phyloP scores from a whole-genome alignment of 2,113 vertebrate genomes.

The Mesembrinibis cayennensis region DNA sequence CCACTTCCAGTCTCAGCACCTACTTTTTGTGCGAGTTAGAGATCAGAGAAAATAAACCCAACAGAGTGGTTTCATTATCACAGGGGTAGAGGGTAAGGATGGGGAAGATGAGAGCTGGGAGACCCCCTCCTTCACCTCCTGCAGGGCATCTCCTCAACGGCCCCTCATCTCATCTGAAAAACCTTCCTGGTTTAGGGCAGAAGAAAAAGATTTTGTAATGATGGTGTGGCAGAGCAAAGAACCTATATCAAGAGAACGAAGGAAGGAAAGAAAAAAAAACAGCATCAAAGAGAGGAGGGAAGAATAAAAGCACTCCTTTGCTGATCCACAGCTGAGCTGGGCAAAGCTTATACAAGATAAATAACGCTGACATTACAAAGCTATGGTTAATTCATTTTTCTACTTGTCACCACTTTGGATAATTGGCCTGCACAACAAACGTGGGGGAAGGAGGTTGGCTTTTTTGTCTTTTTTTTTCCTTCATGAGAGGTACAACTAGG shows the following conservation, averaged over 20 bases:
- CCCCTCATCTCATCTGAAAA: neutral
- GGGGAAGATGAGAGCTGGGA: neutral
- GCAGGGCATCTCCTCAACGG: neutral
- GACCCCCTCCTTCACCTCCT: neutral
- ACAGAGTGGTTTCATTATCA: neutral
- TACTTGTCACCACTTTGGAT: conserved; percentile 58
- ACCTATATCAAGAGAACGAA: neutral
- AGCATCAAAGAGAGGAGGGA: conserved; percentile 36
- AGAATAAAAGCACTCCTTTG: conserved; percentile 37
- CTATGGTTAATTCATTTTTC: conserved; percentile 61
- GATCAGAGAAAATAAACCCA: conserved; percentile 13
- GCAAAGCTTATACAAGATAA: conserved; percentile 65
- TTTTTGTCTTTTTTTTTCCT: neutral
- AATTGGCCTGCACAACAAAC: conserved; percentile 68
- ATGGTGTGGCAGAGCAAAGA: neutral
- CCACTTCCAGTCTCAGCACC: neutral
- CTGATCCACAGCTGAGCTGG: conserved; percentile 65
- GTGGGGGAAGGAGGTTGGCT: conserved; percentile 2
- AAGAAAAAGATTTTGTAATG: neutral
- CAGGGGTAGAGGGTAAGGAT: neutral
- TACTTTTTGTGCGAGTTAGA: neutral
- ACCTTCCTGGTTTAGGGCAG: neutral
- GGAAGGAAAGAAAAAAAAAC: neutral
- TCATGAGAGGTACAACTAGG: conserved; percentile 1
- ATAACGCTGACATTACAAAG: conserved; percentile 59